These are phyloP conservation scores for Heliopora coerulea DNA, from an alignment of 92 coral and sea anemone species.

Conservation along the genomic window DNA sequence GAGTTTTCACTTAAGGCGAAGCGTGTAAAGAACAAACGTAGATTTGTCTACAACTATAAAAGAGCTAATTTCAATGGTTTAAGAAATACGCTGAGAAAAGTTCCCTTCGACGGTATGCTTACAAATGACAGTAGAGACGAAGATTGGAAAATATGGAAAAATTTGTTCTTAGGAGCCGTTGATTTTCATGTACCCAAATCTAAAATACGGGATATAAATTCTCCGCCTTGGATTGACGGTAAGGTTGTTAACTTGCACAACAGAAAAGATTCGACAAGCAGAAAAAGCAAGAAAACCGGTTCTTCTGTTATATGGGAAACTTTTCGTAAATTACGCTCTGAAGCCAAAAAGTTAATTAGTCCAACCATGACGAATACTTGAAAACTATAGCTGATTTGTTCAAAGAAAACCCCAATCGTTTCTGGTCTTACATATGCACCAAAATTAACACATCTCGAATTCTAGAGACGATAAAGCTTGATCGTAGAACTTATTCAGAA, in stretches of 20 bases:
- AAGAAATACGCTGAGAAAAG: too few species aligned
- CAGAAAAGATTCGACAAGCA: slow-evolving; percentile 24
- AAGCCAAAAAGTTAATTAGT: too few species aligned
- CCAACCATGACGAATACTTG: slow-evolving; percentile 23
- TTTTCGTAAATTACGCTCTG: too few species aligned
- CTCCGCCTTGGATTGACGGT: slow-evolving; percentile 46
- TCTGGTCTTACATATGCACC: slow-evolving; percentile 34
- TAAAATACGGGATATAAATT: slow-evolving; percentile 36
- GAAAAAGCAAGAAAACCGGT: not conserved
- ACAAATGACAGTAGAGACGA: slow-evolving; percentile 25
- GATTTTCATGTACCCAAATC: slow-evolving; percentile 41
- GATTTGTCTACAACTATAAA: too few species aligned
- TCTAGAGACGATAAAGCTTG: too few species aligned
- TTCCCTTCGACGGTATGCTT: not conserved
- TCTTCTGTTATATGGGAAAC: not conserved
- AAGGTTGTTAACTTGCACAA: slow-evolving; percentile 17
- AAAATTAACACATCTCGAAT: too few species aligned
- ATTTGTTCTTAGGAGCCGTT: not conserved
- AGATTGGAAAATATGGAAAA: slow-evolving; percentile 30
- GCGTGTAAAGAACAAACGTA: too few species aligned
- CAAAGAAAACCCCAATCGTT: slow-evolving; percentile 27
- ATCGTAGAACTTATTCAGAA: too few species aligned
- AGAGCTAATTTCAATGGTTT: too few species aligned
- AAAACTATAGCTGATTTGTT: slow-evolving; percentile 13
- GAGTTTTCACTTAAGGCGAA: too few species aligned